Conservation (phyloP, 2,888 invertebrate species). For the Orchestes rusci region DNA sequence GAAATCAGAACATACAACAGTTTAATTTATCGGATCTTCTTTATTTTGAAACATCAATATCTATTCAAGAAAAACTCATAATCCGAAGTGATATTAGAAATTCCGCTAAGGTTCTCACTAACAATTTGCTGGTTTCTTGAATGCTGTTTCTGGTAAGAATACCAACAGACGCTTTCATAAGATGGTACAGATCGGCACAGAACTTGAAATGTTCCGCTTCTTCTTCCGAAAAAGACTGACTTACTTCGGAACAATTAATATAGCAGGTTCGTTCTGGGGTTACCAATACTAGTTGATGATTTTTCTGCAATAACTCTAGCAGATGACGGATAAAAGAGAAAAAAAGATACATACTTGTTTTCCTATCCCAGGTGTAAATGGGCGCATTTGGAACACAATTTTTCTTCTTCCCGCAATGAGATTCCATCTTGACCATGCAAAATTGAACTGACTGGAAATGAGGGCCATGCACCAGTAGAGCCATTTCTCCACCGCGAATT, state of each 20-base stretch:
- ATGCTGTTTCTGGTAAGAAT: conserved; percentile 53
- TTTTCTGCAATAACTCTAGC: conserved; percentile 29
- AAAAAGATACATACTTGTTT: conserved; percentile 42
- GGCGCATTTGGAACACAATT: conserved; percentile 62
- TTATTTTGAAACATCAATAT: too few species aligned
- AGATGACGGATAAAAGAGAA: neutral
- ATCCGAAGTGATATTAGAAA: conserved; percentile 55
- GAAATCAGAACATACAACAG: too few species aligned
- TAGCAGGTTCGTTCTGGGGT: conserved; percentile 62
- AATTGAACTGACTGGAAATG: conserved; percentile 63
- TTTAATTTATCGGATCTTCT: too few species aligned
- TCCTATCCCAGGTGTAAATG: conserved; percentile 44
- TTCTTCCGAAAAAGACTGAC: conserved; percentile 55
- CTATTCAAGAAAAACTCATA: conserved; percentile 54
- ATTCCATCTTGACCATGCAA: conserved; percentile 71
- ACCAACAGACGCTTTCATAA: conserved; percentile 58
- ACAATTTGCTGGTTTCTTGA: conserved; percentile 50
- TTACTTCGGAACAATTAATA: conserved; percentile 70
- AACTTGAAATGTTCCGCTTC: conserved; percentile 44
- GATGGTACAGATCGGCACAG: conserved; percentile 53
- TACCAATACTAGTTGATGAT: conserved; percentile 48
- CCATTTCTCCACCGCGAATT: conserved; percentile 67
- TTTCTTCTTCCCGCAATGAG: conserved; percentile 51
- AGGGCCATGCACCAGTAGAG: conserved; percentile 73
- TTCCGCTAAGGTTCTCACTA: conserved; percentile 55